Evolutionary conservation across 1,140 invertebrate species (phyloP).

Genomic region (Vollenhovia emeryi): DNA sequence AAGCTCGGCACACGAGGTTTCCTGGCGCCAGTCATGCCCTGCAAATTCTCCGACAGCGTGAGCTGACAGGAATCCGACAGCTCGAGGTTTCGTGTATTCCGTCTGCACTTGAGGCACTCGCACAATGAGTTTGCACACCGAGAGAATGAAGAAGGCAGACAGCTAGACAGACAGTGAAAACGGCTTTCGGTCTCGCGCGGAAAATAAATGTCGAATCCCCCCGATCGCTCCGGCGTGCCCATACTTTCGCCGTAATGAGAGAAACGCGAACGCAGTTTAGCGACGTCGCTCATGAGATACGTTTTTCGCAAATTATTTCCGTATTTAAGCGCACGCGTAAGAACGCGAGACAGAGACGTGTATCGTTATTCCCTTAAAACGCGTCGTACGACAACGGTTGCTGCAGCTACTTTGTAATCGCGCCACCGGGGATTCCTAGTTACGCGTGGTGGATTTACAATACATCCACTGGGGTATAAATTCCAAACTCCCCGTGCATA

Average conservation of each 20-base stretch:
- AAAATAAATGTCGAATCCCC: slow-evolving; percentile 54
- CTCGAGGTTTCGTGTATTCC: slow-evolving; percentile 60
- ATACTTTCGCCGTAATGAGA: background rate
- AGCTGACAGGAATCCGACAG: slow-evolving; percentile 60
- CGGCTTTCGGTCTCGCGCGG: slow-evolving; percentile 37
- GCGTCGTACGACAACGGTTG: slow-evolving; percentile 6
- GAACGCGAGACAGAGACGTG: background rate
- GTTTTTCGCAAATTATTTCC: background rate
- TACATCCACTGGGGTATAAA: slow-evolving; percentile 47
- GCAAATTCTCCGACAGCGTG: slow-evolving; percentile 54
- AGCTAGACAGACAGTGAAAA: slow-evolving; percentile 58
- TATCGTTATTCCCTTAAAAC: slow-evolving; percentile 19
- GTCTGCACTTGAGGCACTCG: slow-evolving; percentile 57
- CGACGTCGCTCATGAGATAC: background rate
- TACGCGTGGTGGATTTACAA: slow-evolving; percentile 50
- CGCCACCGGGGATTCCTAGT: slow-evolving; percentile 40
- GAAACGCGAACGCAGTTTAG: background rate
- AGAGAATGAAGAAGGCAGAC: slow-evolving; percentile 59
- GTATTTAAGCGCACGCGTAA: background rate
- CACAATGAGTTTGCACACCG: slow-evolving; percentile 55
- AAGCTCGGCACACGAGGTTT: slow-evolving; percentile 31
- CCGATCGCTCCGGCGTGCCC: background rate
- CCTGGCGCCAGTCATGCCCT: slow-evolving; percentile 46
- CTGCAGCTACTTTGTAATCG: slow-evolving; percentile 42
- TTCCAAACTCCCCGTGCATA: slow-evolving; percentile 40